phyloP scores from a whole-genome alignment of 2,113 vertebrate genomes.

The Mustelus asterias region DNA sequence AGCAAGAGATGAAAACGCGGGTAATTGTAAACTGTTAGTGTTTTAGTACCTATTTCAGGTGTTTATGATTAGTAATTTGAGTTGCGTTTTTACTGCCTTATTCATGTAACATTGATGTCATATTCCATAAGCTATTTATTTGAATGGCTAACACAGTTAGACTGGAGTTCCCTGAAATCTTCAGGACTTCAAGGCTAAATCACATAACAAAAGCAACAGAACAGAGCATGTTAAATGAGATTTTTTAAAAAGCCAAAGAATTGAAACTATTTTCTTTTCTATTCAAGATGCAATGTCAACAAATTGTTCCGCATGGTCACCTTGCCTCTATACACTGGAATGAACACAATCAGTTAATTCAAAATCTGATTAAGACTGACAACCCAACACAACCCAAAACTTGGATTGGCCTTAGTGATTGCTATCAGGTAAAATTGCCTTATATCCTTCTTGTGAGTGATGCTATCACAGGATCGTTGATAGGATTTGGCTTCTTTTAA shows the following conservation, averaged over 20 bases:
- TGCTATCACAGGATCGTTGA: neutral
- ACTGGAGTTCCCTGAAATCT: neutral
- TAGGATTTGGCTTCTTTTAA: neutral
- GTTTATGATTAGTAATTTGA: neutral
- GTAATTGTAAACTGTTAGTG: neutral
- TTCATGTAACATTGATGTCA: neutral
- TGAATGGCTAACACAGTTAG: neutral
- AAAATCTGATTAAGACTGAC: neutral
- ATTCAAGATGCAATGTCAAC: neutral
- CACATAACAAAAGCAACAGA: neutral
- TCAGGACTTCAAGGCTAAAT: no score
- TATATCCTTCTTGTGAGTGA: neutral
- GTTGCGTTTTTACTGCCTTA: neutral
- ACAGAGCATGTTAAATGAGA: neutral
- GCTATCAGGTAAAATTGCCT: neutral
- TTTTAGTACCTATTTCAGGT: neutral
- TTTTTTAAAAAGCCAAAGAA: neutral
- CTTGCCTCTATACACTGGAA: constrained; percentile 15
- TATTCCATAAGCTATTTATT: neutral
- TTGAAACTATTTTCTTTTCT: constrained; percentile 6
- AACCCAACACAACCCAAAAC: neutral
- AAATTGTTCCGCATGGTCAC: neutral
- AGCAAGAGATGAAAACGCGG: neutral
- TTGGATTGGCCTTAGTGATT: constrained; percentile 21
- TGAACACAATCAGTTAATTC: constrained; percentile 2